These are phyloP conservation scores for Machaerirhynchus nigripectus DNA, from an alignment of 2,113 vertebrate genomes.

Conservation along the genomic window DNA sequence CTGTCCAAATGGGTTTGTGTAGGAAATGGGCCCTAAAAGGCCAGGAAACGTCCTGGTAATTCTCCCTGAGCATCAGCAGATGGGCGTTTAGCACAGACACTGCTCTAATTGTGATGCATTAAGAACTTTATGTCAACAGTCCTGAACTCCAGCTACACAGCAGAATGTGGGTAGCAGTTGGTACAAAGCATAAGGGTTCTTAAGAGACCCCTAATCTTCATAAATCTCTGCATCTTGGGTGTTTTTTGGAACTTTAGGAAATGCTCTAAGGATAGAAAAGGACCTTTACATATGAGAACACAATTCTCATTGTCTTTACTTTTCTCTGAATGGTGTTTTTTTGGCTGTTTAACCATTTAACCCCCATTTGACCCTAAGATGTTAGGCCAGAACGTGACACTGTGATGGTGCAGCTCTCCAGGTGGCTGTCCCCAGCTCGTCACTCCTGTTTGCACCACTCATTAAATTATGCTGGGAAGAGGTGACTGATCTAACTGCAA, in stretches of 20 bases:
- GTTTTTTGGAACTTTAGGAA: background rate
- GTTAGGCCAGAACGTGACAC: background rate
- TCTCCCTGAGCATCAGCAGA: background rate
- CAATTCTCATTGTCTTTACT: background rate
- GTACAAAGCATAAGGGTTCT: background rate
- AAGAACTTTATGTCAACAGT: background rate
- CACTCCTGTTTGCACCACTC: background rate
- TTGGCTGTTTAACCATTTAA: background rate
- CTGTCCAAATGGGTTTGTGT: background rate
- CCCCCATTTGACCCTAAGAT: background rate
- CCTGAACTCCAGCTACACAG: background rate
- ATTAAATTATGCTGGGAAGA: background rate
- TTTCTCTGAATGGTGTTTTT: background rate
- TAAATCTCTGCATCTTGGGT: background rate
- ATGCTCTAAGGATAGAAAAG: background rate
- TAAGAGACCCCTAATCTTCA: background rate
- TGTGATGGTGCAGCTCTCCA: background rate
- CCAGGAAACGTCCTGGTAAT: background rate
- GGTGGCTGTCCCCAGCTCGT: background rate
- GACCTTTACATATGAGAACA: background rate
- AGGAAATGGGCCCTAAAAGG: background rate
- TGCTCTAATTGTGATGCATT: background rate
- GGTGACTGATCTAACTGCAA: background rate
- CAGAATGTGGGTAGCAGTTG: background rate
- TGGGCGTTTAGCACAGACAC: background rate